Percentiles rank a stretch among this genome's conserved stretches.
Evolutionary conservation across 2,113 vertebrate species (phyloP).

Genomic region (Coregonus clupeaformis): DNA sequence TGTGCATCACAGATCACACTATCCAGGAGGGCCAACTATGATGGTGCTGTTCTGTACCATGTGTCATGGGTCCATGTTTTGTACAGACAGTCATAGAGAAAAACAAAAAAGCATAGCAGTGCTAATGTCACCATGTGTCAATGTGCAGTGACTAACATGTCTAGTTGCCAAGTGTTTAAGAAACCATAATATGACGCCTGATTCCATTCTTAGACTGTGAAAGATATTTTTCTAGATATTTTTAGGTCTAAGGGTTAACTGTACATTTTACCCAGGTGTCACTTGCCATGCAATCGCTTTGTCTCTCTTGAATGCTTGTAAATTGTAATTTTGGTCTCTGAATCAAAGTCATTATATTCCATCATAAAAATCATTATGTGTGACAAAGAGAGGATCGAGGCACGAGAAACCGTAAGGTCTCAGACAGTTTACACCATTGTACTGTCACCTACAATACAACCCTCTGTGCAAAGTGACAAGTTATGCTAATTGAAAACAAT

Average conservation of each 20-base stretch:
- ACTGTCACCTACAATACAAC: not conserved
- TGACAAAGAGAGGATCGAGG: not conserved
- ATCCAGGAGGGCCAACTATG: too few species aligned
- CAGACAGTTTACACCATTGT: not conserved
- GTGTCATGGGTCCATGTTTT: too few species aligned
- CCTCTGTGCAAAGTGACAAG: conserved; percentile 13
- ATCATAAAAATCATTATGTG: not conserved
- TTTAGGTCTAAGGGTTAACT: too few species aligned
- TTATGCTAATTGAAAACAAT: not conserved
- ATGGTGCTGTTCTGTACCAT: too few species aligned
- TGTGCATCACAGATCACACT: too few species aligned
- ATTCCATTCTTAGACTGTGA: not conserved
- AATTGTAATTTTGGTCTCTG: not conserved
- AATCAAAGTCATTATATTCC: not conserved
- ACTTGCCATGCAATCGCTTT: not conserved
- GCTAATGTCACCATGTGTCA: too few species aligned
- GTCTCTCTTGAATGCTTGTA: not conserved
- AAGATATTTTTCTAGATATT: not conserved
- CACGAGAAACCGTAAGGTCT: not conserved
- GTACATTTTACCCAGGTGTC: too few species aligned
- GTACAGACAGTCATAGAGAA: too few species aligned
- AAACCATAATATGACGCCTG: too few species aligned
- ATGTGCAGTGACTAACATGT: too few species aligned
- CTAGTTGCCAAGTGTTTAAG: too few species aligned
- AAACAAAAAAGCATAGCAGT: too few species aligned